These are phyloP conservation scores for Spodoptera picta DNA, from an alignment of 2,888 invertebrate species.

Conservation along the genomic window DNA sequence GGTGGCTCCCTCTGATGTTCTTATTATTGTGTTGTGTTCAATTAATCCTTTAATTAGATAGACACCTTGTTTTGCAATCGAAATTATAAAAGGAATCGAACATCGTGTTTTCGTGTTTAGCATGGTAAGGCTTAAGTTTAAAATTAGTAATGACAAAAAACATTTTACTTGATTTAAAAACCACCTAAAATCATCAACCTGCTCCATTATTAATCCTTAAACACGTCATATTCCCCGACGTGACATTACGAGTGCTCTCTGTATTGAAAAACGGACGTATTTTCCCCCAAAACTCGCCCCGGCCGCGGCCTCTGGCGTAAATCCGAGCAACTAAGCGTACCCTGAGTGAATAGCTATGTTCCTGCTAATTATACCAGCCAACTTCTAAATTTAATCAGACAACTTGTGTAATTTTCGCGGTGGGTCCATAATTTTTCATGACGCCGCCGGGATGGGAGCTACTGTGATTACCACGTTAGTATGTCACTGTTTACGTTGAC, in stretches of 20 bases:
- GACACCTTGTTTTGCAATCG: constrained; percentile 46
- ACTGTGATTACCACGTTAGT: constrained; percentile 54
- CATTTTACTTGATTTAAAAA: constrained; percentile 1
- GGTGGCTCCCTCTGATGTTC: constrained; percentile 65
- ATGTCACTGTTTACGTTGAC: constrained; percentile 53
- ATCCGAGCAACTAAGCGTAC: constrained; percentile 69
- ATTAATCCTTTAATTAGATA: constrained; percentile 58
- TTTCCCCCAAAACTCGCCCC: constrained; percentile 45
- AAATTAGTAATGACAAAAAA: too few species aligned
- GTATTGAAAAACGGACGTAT: constrained; percentile 57
- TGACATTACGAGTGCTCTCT: constrained; percentile 42
- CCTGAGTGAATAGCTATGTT: constrained; percentile 87
- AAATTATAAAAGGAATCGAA: constrained; percentile 28
- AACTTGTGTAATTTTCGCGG: constrained; percentile 82
- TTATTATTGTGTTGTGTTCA: constrained; percentile 59
- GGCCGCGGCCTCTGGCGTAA: constrained; percentile 59
- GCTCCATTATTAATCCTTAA: constrained; percentile 48
- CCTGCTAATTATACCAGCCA: constrained; percentile 81
- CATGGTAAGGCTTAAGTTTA: neutral
- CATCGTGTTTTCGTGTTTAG: constrained; percentile 15
- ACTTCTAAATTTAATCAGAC: constrained; percentile 88
- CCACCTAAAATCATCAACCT: constrained; percentile 24
- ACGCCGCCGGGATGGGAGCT: constrained; percentile 56
- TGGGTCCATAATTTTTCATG: constrained; percentile 84
- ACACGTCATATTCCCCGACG: constrained; percentile 51